Conservation (phyloP, 1,140 invertebrate species). For the Hyles vespertilio region DNA sequence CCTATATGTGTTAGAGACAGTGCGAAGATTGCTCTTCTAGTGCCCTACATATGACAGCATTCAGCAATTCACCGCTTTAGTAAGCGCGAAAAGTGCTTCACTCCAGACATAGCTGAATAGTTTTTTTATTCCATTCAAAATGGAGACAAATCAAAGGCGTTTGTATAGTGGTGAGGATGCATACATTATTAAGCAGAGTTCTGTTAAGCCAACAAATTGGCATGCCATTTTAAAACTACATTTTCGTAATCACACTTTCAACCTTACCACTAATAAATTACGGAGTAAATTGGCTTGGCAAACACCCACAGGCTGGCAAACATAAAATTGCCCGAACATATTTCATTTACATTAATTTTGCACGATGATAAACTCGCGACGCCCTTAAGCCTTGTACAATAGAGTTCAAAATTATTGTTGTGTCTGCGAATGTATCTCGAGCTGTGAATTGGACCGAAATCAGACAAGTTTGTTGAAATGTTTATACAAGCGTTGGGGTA, state of each 20-base stretch:
- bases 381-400: background rate
- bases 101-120: too few relatives aligned
- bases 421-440: background rate
- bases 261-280: background rate
- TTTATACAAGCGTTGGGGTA: constrained; percentile 18
- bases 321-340: background rate
- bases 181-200: constrained; percentile 44
- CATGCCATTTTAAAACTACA: constrained; percentile 3
- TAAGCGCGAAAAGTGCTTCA: too few relatives aligned
- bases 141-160: constrained; percentile 45
- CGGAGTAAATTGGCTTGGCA: background rate
- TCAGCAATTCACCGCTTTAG: too few relatives aligned
- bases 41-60: too few relatives aligned
- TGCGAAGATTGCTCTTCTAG: too few relatives aligned
- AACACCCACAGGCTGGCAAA: background rate
- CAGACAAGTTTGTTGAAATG: constrained; percentile 31
- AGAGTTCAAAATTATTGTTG: constrained; percentile 15
- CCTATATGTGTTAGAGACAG: too few relatives aligned
- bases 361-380: constrained; percentile 4
- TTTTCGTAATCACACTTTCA: background rate
- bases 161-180: constrained; percentile 36
- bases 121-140: constrained; percentile 16
- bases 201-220: constrained; percentile 37
- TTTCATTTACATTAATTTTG: constrained; percentile 14
- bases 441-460: constrained; percentile 16